Evolutionary conservation across 1,140 invertebrate genomes (phyloP), one percentile per base, ranked within the genome.

Genomic region (Atopsyche davidsoni): DNA sequence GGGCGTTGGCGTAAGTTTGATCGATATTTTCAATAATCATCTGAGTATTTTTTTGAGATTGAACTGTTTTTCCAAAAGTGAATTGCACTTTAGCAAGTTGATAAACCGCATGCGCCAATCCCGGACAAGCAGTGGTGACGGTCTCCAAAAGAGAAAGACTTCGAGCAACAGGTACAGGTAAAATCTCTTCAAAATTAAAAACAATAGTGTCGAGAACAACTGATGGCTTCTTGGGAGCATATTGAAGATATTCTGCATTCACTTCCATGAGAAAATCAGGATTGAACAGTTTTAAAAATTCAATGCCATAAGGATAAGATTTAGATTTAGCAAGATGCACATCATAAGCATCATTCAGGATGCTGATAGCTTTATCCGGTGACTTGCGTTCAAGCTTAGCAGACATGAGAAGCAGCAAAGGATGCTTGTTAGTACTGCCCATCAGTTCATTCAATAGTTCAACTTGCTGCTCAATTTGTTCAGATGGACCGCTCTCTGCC

Each of bases 381-480:
- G 78, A 78, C 64, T 80, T 72, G 19, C 72, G 68, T 48, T 74
- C 70, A 4, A 89, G 62, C 62, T 83, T 80, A 0, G 86, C 83
- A 19, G 80, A 80, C 64, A 91, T 73, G 45, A 82, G 78, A n/a
- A 83, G 70, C 9, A 87, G 63, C 23, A 85, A 57, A n/a, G 79
- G 73, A 41, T 78, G 58, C 18, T 62, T 69, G 16, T 72, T 67
- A n/a, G 78, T 68, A 10, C 72, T 72, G 2, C 82, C 79, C 55
- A 89, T 82, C 42, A 94, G 79, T 66, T 95, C 90, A 63, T 83
- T 80, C 0, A 97, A 69, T 58, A 93, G 83, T 56, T 95, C 86
- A 16, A 97, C 72, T 68, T 96, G 90, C 60, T 94, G 85, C 31
- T 81, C 76, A 0, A 88, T 83, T 61, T 92, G 79, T 17, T 82